These are phyloP conservation scores for Caenorhabditis angaria DNA, from an alignment of 2,888 invertebrate genomes.

Conservation along the genomic window DNA sequence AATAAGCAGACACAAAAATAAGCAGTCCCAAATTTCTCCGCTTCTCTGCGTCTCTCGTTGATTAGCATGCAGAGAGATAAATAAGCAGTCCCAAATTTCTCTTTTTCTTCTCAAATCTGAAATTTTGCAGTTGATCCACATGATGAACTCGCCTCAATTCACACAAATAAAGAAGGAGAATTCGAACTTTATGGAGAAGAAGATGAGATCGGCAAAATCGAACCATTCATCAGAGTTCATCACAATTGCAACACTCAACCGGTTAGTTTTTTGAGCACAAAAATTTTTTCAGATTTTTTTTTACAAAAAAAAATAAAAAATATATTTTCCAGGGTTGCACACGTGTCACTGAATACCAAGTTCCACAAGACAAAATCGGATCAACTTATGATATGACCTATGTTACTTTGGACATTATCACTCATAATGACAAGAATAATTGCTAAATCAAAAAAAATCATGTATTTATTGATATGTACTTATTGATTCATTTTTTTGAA, in stretches of 20 bases:
- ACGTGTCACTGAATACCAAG: constrained; percentile 43
- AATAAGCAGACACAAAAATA: no score
- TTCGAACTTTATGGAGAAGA: constrained; percentile 58
- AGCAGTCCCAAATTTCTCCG: no score
- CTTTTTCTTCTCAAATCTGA: neutral
- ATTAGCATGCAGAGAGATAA: no score
- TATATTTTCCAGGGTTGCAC: constrained; percentile 46
- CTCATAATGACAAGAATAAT: constrained; percentile 45
- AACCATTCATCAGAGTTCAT: constrained; percentile 56
- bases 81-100: no score
- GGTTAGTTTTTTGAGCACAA: constrained; percentile 13
- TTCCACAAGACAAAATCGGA: constrained; percentile 49
- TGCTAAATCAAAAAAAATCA: constrained; percentile 33
- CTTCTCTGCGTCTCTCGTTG: no score
- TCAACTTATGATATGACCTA: constrained; percentile 55
- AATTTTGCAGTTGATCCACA: constrained; percentile 57
- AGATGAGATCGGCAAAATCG: constrained; percentile 60
- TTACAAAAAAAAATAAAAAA: neutral
- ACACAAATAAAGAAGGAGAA: constrained; percentile 58
- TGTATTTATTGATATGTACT: no score
- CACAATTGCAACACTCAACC: constrained; percentile 55
- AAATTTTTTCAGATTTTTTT: neutral
- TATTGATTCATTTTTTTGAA: no score
- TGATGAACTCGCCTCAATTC: constrained; percentile 51
- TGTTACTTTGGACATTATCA: constrained; percentile 47